phyloP scores from a whole-genome alignment of 2,797 vertebrate genomes.

The Pangasius mekongensis region DNA sequence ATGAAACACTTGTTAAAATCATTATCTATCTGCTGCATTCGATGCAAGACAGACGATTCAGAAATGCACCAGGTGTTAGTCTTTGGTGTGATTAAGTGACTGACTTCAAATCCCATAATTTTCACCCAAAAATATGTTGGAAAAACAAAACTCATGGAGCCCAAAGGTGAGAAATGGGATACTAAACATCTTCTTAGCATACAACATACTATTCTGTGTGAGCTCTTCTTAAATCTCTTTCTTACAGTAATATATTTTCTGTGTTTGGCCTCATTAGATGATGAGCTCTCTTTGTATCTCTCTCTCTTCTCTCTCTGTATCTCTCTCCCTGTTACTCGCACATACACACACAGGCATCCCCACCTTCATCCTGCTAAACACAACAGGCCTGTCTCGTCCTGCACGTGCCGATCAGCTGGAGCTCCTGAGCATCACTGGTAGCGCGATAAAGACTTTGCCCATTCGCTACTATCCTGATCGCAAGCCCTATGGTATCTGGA shows the following conservation, averaged over 20 bases:
- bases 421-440: constrained; percentile 85
- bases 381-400: constrained; percentile 85
- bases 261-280: neutral
- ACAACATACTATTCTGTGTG: neutral
- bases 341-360: constrained; percentile 82
- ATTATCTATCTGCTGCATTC: neutral
- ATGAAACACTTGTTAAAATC: neutral
- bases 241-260: neutral
- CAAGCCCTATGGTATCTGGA: constrained; percentile 88
- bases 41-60: neutral
- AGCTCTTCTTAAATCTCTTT: neutral
- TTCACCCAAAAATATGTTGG: neutral
- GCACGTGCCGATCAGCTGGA: constrained; percentile 88
- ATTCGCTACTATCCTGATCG: constrained; percentile 87
- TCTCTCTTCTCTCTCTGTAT: neutral
- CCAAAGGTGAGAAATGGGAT: neutral
- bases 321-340: constrained; percentile 1
- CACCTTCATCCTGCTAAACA: constrained; percentile 94
- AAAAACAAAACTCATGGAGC: neutral
- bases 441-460: constrained; percentile 86
- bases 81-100: neutral
- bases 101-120: neutral
- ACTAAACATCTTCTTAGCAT: neutral
- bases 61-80: neutral
- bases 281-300: neutral